Conservation (phyloP, 2,888 invertebrate genomes). For the Cheilosia impressa region DNA sequence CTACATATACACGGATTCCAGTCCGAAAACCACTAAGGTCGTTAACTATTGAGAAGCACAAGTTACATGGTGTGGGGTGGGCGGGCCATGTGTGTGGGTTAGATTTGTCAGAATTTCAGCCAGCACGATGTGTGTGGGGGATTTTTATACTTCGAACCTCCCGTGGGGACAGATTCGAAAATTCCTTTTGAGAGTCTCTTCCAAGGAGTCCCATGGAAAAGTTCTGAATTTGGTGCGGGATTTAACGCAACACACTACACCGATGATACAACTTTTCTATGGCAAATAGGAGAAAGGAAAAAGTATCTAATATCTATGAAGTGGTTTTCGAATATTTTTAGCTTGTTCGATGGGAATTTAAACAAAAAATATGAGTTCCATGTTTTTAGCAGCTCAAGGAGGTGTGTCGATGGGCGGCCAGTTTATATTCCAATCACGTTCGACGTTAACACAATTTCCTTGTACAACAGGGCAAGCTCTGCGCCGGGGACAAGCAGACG, state of each 20-base stretch:
- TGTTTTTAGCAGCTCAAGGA: conserved; percentile 35
- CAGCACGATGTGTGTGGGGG: conserved; percentile 35
- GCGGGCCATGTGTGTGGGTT: background rate
- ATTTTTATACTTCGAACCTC: conserved; percentile 26
- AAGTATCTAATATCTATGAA: conserved; percentile 58
- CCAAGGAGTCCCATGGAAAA: background rate
- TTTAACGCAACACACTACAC: background rate
- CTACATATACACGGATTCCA: conserved; percentile 40
- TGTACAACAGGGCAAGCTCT: conserved; percentile 41
- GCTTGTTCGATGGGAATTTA: conserved; percentile 45
- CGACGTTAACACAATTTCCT: conserved; percentile 48
- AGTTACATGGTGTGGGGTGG: background rate
- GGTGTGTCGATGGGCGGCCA: conserved; percentile 29
- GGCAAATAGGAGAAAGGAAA: background rate
- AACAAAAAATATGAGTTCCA: conserved; percentile 15
- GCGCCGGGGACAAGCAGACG: conserved; percentile 17
- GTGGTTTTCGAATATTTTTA: conserved; percentile 46
- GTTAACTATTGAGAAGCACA: conserved; percentile 42
- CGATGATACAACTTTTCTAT: background rate
- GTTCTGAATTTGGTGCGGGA: background rate
- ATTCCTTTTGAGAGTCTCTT: conserved; percentile 27
- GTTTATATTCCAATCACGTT: conserved; percentile 61
- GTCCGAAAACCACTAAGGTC: conserved; percentile 57
- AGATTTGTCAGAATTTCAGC: conserved; percentile 27
- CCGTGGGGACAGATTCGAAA: conserved; percentile 46